These are phyloP conservation scores for Bibio marci DNA, from an alignment of 2,888 invertebrate species.

Conservation along the genomic window DNA sequence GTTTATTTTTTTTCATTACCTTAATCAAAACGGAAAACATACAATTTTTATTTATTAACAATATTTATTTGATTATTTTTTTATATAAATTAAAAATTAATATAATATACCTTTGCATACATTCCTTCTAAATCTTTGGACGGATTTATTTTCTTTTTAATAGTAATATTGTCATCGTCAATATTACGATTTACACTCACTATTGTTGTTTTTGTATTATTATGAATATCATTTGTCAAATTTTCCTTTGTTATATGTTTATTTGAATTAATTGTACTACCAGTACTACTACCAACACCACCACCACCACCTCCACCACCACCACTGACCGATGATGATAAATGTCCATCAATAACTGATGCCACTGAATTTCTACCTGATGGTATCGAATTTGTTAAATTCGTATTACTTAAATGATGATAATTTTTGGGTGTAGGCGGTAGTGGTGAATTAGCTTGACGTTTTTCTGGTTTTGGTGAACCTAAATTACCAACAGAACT, in stretches of 20 bases:
- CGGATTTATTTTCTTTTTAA: constrained; percentile 30
- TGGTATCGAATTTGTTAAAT: constrained; percentile 18
- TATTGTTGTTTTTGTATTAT: constrained; percentile 18
- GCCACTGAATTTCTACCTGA: constrained; percentile 26
- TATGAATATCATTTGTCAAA: constrained; percentile 11
- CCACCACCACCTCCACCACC: no score
- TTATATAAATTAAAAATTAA: background rate
- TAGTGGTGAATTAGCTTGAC: constrained; percentile 75
- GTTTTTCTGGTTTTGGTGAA: constrained; percentile 77
- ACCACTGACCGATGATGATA: no score
- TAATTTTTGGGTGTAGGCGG: constrained; percentile 52
- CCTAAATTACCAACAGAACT: constrained; percentile 59
- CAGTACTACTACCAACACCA: constrained; percentile 3
- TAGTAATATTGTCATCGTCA: constrained; percentile 19
- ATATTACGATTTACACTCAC: constrained; percentile 26
- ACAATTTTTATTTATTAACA: background rate
- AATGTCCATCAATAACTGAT: constrained; percentile 23
- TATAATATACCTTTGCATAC: constrained; percentile 58
- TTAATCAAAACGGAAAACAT: constrained; percentile 8
- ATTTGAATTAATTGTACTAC: constrained; percentile 15
- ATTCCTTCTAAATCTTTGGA: constrained; percentile 67
- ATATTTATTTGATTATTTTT: no score
- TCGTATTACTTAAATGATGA: constrained; percentile 18
- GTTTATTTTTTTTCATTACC: constrained; percentile 30
- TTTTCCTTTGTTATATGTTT: constrained; percentile 27